Conservation (phyloP, 2,113 vertebrate genomes). For the Malurus cyaneus region DNA sequence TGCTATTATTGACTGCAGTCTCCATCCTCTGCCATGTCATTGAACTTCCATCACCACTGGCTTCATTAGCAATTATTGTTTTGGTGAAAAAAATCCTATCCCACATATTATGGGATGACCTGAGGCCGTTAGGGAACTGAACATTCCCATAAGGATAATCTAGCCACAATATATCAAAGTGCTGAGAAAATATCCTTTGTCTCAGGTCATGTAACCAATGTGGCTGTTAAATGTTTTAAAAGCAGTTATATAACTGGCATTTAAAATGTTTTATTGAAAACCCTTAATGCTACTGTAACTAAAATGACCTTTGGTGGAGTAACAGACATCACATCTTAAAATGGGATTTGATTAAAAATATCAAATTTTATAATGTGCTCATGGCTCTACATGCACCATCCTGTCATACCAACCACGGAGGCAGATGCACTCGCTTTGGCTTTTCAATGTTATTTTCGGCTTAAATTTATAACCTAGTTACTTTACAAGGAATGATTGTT, state of each 20-base stretch:
- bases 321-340: conserved; percentile 59
- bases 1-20: conserved; percentile 15
- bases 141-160: conserved; percentile 58
- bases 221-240: conserved; percentile 71
- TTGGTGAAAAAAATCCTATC: conserved; percentile 35
- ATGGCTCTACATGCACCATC: background rate
- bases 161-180: conserved; percentile 55
- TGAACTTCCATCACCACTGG: conserved; percentile 53
- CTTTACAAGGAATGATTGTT: background rate
- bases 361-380: conserved; percentile 17
- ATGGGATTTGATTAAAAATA: conserved; percentile 62
- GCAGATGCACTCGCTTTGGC: background rate
- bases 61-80: conserved; percentile 66
- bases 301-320: conserved; percentile 57
- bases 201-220: conserved; percentile 60
- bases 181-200: conserved; percentile 68
- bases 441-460: background rate
- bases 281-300: conserved; percentile 61
- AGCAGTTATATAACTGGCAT: conserved; percentile 70
- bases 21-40: conserved; percentile 44
- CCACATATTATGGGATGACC: conserved; percentile 46
- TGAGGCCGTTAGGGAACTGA: conserved; percentile 41
- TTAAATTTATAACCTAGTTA: background rate
- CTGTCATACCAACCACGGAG: background rate
- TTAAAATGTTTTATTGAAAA: conserved; percentile 74